phyloP scores from a whole-genome alignment of 2,797 vertebrate genomes.

The Nasua narica region DNA sequence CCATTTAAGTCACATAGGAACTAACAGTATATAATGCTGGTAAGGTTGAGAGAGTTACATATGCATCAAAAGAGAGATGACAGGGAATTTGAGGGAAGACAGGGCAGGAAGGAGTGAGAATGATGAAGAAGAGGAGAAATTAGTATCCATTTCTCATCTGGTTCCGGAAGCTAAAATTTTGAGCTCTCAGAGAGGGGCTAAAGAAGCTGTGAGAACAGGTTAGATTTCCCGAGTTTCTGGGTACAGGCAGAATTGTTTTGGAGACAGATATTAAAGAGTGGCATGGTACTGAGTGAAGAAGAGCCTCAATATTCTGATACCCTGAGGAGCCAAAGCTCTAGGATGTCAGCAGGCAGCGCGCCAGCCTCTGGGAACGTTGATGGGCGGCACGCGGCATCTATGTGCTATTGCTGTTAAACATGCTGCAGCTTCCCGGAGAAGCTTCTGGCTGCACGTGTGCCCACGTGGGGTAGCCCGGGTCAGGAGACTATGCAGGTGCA shows the following conservation, averaged over 20 bases:
- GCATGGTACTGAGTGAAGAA: background rate
- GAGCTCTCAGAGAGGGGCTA: background rate
- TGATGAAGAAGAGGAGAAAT: background rate
- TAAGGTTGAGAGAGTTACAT: background rate
- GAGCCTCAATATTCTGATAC: background rate
- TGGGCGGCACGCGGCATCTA: fast-evolving
- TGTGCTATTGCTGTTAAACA: background rate
- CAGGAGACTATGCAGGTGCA: background rate
- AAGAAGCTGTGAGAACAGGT: background rate
- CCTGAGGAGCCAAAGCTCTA: background rate
- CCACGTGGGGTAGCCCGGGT: background rate
- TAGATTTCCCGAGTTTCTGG: background rate
- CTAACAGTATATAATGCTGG: background rate
- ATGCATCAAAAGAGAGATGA: background rate
- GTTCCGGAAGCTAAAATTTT: background rate
- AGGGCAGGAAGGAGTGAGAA: background rate
- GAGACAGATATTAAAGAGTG: background rate
- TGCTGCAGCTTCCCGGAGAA: background rate
- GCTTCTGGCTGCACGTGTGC: background rate
- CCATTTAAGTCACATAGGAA: background rate
- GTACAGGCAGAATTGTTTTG: background rate
- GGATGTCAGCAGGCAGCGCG: background rate
- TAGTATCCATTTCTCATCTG: background rate
- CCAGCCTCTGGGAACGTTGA: background rate
- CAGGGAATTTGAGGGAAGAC: background rate